Percentiles rank a stretch among this genome's conserved stretches.
These are phyloP conservation scores for Macrobrachium nipponense DNA, from an alignment of 1,140 invertebrate genomes.

Conservation along the genomic window DNA sequence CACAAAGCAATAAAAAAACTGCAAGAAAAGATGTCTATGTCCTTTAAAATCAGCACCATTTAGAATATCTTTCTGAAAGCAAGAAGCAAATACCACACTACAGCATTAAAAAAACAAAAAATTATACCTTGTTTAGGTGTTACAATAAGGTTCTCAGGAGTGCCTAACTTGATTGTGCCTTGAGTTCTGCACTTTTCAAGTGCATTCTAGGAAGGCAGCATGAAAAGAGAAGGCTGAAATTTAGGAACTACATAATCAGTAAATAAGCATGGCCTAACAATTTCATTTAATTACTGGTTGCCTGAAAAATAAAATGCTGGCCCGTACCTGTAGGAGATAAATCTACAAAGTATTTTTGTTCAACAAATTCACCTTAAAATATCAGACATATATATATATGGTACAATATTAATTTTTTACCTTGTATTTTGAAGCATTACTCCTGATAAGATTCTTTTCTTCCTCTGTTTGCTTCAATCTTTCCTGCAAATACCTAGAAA, in stretches of 20 bases:
- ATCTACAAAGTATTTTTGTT: too few relatives aligned
- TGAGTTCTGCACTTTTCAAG: slow-evolving; percentile 45
- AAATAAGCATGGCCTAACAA: too few relatives aligned
- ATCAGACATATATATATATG: background rate
- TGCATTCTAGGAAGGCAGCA: slow-evolving; percentile 69
- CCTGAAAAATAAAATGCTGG: too few relatives aligned
- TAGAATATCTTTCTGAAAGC: too few relatives aligned
- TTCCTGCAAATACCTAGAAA: slow-evolving; percentile 75
- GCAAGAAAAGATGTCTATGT: too few relatives aligned
- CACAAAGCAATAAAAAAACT: too few relatives aligned
- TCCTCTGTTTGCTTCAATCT: slow-evolving; percentile 82
- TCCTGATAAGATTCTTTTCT: slow-evolving; percentile 79
- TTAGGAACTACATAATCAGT: background rate
- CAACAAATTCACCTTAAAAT: background rate
- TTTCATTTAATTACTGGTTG: too few relatives aligned
- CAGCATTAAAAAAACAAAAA: background rate
- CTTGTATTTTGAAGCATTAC: slow-evolving; percentile 53
- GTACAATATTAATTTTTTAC: slow-evolving; percentile 4
- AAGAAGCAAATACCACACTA: background rate
- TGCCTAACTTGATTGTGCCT: slow-evolving; percentile 49
- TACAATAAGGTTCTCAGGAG: slow-evolving; percentile 46
- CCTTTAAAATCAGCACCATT: background rate
- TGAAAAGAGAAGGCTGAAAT: background rate
- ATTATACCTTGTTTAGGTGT: slow-evolving; percentile 51
- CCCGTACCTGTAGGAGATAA: too few relatives aligned